A percentile compares a stretch with the other conserved stretches of the same genome.
phyloP scores from a whole-genome alignment of 2,888 invertebrate genomes.

The Dascillus cervinus region DNA sequence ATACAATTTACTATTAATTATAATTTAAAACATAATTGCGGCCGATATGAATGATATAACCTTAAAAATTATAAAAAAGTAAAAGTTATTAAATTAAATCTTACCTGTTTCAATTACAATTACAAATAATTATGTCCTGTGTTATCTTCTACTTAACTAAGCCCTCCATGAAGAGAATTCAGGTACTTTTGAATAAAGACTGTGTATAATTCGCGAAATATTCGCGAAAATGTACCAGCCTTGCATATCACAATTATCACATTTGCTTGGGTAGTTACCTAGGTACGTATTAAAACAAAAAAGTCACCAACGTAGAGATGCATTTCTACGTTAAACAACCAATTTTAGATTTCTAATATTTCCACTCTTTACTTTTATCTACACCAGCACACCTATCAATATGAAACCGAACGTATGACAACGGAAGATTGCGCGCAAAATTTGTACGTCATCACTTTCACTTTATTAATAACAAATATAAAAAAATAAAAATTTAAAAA shows the following conservation, averaged over 20 bases:
- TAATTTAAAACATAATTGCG: not conserved
- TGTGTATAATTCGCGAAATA: slow-evolving; percentile 21
- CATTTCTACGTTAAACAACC: slow-evolving; percentile 22
- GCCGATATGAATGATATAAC: not conserved
- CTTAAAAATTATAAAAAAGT: not conserved
- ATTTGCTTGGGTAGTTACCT: slow-evolving; percentile 18
- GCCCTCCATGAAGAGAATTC: slow-evolving; percentile 21
- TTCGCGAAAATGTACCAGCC: slow-evolving; percentile 23
- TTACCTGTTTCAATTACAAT: slow-evolving; percentile 17
- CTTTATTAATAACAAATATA: no score
- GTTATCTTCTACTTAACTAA: slow-evolving; percentile 21
- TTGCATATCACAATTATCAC: slow-evolving; percentile 24
- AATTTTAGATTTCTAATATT: no score
- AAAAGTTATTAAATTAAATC: slow-evolving; percentile 5
- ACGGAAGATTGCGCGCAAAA: no score
- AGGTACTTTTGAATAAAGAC: slow-evolving; percentile 22
- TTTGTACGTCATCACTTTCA: no score
- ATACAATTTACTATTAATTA: not conserved
- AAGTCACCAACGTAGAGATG: slow-evolving; percentile 19
- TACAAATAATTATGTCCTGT: slow-evolving; percentile 8
- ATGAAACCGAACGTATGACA: no score
- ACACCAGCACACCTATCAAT: no score
- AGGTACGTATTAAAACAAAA: slow-evolving; percentile 17
- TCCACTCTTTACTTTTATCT: no score
- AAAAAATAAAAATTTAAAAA: no score